These are phyloP conservation scores for Yponomeuta evonymella DNA, from an alignment of 2,888 invertebrate species.

Conservation along the genomic window DNA sequence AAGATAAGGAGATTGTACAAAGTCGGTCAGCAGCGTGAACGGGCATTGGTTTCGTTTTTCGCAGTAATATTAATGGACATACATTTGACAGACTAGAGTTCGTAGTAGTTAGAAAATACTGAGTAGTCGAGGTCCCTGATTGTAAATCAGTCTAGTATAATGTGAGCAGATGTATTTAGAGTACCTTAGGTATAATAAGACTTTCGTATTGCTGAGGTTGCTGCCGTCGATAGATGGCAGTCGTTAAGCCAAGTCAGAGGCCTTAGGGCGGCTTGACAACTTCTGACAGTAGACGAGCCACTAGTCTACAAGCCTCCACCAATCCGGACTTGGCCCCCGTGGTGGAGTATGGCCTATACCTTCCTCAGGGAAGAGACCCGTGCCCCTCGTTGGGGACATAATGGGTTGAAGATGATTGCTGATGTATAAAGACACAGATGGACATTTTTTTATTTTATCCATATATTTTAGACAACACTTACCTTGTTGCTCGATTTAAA, in stretches of 20 bases:
- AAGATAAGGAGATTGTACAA: neutral
- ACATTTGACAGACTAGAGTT: neutral
- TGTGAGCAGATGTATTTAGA: constrained; percentile 6
- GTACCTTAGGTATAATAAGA: neutral
- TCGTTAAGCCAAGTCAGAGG: too few relatives aligned
- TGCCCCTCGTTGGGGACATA: too few relatives aligned
- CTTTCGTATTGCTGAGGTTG: too few relatives aligned
- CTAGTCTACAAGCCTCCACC: too few relatives aligned
- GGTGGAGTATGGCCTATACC: too few relatives aligned
- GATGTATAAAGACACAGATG: neutral
- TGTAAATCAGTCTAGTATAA: neutral
- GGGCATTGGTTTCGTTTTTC: neutral
- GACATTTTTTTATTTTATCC: neutral
- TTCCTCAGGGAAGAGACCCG: too few relatives aligned
- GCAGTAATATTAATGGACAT: neutral
- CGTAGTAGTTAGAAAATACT: constrained; percentile 2
- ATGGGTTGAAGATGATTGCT: too few relatives aligned
- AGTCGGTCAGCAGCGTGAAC: neutral
- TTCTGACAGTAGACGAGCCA: too few relatives aligned
- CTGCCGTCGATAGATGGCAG: too few relatives aligned
- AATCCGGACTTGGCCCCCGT: too few relatives aligned
- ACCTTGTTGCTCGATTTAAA: neutral
- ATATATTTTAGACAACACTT: neutral
- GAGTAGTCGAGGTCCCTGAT: constrained; percentile 2
- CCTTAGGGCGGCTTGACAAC: too few relatives aligned